Evolutionary conservation across 2,797 vertebrate species (phyloP).

Genomic region (Acrossocheilus wenchowensis): DNA sequence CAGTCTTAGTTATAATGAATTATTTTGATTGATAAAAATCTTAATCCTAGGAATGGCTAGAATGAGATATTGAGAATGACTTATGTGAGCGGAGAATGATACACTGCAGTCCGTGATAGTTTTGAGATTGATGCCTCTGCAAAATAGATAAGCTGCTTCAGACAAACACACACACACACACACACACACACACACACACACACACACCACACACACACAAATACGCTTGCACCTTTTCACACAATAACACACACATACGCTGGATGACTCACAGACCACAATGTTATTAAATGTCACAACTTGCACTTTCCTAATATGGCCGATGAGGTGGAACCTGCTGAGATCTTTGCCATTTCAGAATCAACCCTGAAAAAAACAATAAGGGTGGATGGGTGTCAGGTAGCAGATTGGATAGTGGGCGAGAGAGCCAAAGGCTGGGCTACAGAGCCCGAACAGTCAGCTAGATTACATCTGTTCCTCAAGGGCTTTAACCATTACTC

Average conservation of each 20-base stretch:
- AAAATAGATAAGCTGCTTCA: constrained; percentile 21
- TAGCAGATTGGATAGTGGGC: constrained; percentile 51
- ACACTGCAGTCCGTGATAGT: not conserved
- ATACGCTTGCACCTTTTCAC: constrained; percentile 22
- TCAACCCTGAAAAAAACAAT: constrained; percentile 30
- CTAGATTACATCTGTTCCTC: not conserved
- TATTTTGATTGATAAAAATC: not conserved
- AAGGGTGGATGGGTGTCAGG: constrained; percentile 43
- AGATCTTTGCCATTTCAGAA: constrained; percentile 56
- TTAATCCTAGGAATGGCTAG: constrained; percentile 3
- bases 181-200: no score
- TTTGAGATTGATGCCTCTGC: constrained; percentile 33
- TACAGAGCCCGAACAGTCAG: not conserved
- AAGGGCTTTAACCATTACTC: not conserved
- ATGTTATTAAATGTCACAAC: constrained; percentile 62
- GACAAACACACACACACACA: constrained; percentile 26
- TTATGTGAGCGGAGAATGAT: not conserved
- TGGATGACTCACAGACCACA: constrained; percentile 45
- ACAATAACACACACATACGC: constrained; percentile 9
- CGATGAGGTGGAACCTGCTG: constrained; percentile 36
- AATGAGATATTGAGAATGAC: constrained; percentile 10
- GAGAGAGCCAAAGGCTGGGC: constrained; percentile 20
- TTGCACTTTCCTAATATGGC: constrained; percentile 48
- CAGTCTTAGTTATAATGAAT: constrained; percentile 3
- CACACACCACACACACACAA: no score